phyloP scores from a whole-genome alignment of 2,797 vertebrate genomes.

The Telmatherina bonti region DNA sequence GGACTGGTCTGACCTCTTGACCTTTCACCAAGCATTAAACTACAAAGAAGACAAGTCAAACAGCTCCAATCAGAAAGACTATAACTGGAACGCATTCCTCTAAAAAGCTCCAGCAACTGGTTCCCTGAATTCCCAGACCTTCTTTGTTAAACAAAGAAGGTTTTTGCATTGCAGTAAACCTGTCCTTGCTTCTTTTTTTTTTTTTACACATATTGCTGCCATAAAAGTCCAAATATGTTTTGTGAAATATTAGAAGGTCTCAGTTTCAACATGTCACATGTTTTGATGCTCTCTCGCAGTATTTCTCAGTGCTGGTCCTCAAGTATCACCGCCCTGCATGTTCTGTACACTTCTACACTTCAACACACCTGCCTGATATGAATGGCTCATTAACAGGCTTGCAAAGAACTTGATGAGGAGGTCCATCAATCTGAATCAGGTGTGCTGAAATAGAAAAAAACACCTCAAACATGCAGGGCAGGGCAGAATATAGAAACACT shows the following conservation, averaged over 20 bases:
- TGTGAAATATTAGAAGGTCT: no score
- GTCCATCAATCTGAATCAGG: neutral
- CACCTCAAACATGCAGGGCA: neutral
- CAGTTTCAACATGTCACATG: neutral
- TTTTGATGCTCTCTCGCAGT: neutral
- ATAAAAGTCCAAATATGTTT: no score
- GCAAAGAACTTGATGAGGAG: neutral
- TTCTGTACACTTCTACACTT: neutral
- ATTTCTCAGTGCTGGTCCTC: neutral
- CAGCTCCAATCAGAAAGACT: no score
- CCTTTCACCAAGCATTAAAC: no score
- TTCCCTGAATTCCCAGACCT: no score
- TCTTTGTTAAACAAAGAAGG: no score
- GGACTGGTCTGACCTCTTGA: neutral
- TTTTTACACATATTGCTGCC: no score
- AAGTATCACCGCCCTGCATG: neutral
- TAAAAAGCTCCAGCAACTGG: no score
- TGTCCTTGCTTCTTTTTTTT: no score
- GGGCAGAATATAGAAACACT: neutral
- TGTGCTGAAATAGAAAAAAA: neutral
- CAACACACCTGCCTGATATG: neutral
- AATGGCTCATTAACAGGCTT: neutral
- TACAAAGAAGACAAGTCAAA: no score
- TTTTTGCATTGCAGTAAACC: no score
- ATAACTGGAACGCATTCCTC: no score